phyloP scores from a whole-genome alignment of 2,888 invertebrate species.

The Miltochrista miniata region DNA sequence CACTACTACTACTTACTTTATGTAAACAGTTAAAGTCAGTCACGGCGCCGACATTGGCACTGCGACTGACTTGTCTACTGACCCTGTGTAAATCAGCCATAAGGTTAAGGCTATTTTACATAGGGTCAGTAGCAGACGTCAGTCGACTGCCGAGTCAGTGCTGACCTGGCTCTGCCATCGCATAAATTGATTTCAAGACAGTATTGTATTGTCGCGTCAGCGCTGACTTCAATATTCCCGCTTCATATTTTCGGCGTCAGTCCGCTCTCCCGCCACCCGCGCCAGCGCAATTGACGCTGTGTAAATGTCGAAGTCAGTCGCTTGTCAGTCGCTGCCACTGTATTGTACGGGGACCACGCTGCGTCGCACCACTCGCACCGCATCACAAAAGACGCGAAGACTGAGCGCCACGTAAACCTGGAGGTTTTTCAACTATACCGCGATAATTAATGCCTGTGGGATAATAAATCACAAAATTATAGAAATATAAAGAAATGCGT shows the following conservation, averaged over 20 bases:
- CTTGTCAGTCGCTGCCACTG: conserved; percentile 6
- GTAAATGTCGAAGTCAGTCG: background rate
- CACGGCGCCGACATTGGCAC: conserved; percentile 8
- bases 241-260: conserved; percentile 2
- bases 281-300: conserved; percentile 7
- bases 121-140: too few species aligned
- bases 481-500: background rate
- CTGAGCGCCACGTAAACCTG: background rate
- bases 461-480: conserved; percentile 6
- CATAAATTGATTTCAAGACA: background rate
- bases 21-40: conserved; percentile 14
- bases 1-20: conserved; percentile 11
- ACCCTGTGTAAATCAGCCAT: too few species aligned
- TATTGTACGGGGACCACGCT: conserved; percentile 1
- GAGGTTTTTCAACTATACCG: conserved; percentile 6
- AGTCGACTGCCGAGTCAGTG: too few species aligned
- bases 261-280: conserved; percentile 5
- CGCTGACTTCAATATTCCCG: background rate
- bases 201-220: background rate
- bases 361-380: too few species aligned
- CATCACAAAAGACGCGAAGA: too few species aligned
- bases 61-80: conserved; percentile 4
- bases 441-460: conserved; percentile 9
- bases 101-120: too few species aligned
- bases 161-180: background rate